Evolutionary conservation across 1,140 invertebrate genomes (phyloP).

Genomic region (Calosoma granatense): DNA sequence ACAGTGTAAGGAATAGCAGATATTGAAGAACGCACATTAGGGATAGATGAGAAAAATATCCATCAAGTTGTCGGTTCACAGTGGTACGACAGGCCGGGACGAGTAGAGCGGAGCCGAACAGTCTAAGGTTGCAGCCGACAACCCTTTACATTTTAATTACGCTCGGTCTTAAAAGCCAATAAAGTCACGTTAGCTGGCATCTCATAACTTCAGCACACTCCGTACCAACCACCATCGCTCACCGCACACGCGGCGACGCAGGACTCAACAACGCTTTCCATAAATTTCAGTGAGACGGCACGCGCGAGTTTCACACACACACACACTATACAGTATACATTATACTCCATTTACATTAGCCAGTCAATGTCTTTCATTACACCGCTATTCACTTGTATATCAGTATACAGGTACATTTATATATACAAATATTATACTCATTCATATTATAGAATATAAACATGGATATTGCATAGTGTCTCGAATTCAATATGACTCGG

Average conservation of each 20-base stretch:
- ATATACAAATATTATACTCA: too few species aligned
- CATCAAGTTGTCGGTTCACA: not conserved
- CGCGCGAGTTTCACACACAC: not conserved
- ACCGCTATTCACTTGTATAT: not conserved
- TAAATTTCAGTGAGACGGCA: not conserved
- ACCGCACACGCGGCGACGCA: not conserved
- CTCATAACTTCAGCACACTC: slow-evolving; percentile 19
- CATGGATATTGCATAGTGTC: too few species aligned
- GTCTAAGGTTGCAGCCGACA: slow-evolving; percentile 7
- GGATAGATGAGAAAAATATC: not conserved
- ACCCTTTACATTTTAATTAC: slow-evolving; percentile 21
- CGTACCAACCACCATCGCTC: not conserved
- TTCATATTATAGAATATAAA: too few species aligned
- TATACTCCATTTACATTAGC: not conserved
- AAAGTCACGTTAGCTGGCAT: slow-evolving; percentile 21
- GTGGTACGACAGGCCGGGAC: not conserved
- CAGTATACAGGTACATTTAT: not conserved
- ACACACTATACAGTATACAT: not conserved
- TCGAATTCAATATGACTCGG: too few species aligned
- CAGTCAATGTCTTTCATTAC: not conserved
- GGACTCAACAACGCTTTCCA: not conserved
- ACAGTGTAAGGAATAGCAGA: too few species aligned
- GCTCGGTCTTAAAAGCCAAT: slow-evolving; percentile 21
- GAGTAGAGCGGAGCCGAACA: too few species aligned
- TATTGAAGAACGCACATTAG: not conserved